Evolutionary conservation across 1,140 invertebrate genomes (phyloP), one percentile per base, ranked within the genome.

Genomic region (Formica selysi): DNA sequence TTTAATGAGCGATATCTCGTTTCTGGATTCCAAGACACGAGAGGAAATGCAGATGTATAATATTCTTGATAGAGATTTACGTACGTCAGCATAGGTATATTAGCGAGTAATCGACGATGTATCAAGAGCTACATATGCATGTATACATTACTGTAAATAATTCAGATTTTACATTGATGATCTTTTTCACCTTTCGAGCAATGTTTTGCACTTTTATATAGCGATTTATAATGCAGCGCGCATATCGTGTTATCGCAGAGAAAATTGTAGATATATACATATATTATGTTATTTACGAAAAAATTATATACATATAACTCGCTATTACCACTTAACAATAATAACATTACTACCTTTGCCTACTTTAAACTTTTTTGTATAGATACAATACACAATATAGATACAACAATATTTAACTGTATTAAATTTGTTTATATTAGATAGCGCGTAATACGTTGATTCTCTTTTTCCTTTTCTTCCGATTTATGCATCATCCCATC

Each of bases 131-230:
- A 22, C 41, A 32, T 76, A 62, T 51, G 19, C 51, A 73, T 19
- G 61, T 73, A 54, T 38, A 38, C 19, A 64, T 32, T 44, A 32
- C 8, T 81, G 62, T 71, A 71, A 62, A 80, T 81, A 86, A 71
- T 29, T 65, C n/a, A 76, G 48, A 76, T 61, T 22, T 62, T 68
- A 85, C 64, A 65, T 51, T 11, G 36, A 38, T 68, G 54, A 83
- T 44, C 22, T 71, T 44, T 59, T 38, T 73, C 48, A 44, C 26
- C 3, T 64, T 71, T 74, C 68, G 32, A 74, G 26, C 70, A 70
- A 74, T 62, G 10, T 70, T 57, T 73, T 84, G 68, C 80, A 85
- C 51, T 87, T 87, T 83, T 86, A 64, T 87, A 71, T 44, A 22
- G 38, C 57, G 26, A 61, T 57, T 71, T 71, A 3, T 57, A 83